These are phyloP conservation scores for Cuniculus paca DNA, from an alignment of 2,797 vertebrate species.

Conservation along the genomic window DNA sequence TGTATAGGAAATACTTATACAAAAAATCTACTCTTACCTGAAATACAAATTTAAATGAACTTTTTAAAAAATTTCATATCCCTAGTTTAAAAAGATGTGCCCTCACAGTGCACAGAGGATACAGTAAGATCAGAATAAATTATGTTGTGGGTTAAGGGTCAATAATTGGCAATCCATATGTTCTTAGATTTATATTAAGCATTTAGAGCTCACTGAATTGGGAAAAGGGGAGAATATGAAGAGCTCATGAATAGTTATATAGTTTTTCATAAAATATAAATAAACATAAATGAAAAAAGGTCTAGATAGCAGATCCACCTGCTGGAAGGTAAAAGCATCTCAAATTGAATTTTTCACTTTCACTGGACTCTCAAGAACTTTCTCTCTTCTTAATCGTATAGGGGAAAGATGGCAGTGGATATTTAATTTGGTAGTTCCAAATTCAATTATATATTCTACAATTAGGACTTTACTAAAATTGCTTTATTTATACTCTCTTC, in stretches of 20 bases:
- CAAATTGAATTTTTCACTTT: background rate
- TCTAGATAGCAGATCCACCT: accelerated
- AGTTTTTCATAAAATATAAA: background rate
- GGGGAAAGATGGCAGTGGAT: accelerated
- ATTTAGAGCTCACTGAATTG: background rate
- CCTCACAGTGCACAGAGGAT: background rate
- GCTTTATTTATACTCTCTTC: background rate
- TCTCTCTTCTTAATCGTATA: background rate
- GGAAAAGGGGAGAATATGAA: background rate
- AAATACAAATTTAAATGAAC: constrained; percentile 29
- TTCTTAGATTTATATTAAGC: background rate
- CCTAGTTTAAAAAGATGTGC: background rate
- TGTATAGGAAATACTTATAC: background rate
- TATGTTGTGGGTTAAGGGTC: background rate
- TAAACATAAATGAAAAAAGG: background rate
- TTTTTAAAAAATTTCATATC: background rate
- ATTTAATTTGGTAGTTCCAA: background rate
- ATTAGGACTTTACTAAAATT: background rate
- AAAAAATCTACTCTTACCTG: too few relatives aligned
- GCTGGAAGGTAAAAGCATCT: background rate
- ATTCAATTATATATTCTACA: background rate
- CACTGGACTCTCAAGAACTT: background rate
- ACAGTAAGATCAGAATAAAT: background rate
- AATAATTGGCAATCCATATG: background rate
- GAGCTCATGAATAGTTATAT: background rate